Percentiles rank a stretch among this genome's conserved stretches.
These are phyloP conservation scores for Thalassarche chlororhynchos DNA, from an alignment of 2,113 vertebrate genomes.

Conservation along the genomic window DNA sequence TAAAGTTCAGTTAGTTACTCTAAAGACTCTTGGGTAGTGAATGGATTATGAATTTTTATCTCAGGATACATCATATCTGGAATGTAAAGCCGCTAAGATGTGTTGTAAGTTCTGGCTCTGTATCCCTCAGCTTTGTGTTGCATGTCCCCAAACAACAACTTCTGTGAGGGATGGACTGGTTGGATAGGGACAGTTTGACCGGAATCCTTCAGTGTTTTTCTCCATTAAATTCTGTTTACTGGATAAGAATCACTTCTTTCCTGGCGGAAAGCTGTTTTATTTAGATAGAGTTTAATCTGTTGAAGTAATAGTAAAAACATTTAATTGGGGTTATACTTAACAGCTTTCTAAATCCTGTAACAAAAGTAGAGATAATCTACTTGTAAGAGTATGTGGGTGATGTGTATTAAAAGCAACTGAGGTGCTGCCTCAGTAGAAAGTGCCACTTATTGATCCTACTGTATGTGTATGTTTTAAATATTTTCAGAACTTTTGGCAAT, in stretches of 20 bases:
- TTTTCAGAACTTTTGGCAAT: constrained; percentile 76
- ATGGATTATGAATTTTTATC: not conserved
- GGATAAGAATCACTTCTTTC: not conserved
- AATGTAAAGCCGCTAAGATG: not conserved
- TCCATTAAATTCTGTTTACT: not conserved
- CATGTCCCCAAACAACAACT: not conserved
- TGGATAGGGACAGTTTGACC: not conserved
- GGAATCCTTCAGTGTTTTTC: not conserved
- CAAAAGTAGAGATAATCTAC: not conserved
- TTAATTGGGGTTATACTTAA: constrained; percentile 30
- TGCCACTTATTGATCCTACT: not conserved
- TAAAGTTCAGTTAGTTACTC: not conserved
- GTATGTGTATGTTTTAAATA: constrained; percentile 24
- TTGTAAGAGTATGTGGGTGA: not conserved
- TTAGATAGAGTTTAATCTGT: constrained; percentile 38
- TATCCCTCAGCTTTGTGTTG: not conserved
- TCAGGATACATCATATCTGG: not conserved
- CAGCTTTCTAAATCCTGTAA: not conserved
- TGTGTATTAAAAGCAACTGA: not conserved
- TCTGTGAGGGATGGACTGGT: not conserved
- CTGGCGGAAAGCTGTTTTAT: not conserved
- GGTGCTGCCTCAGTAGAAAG: not conserved
- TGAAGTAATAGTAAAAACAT: constrained; percentile 14
- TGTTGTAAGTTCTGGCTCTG: not conserved
- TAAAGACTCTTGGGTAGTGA: not conserved